These are phyloP conservation scores for Drosophila mauritiana DNA, from an alignment of 1,140 invertebrate species.

Conservation along the genomic window DNA sequence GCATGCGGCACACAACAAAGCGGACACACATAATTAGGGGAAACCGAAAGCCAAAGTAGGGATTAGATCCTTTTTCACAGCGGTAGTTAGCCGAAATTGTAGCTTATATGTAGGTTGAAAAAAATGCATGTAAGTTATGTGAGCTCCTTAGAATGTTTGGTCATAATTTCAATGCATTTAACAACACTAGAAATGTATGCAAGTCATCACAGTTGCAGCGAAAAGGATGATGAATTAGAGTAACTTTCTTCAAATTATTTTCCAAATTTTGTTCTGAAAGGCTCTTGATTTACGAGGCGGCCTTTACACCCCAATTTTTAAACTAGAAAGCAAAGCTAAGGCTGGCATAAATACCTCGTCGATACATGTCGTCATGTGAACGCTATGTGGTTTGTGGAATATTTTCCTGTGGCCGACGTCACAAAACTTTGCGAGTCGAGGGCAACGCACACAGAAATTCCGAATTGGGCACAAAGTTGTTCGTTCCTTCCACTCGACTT, in stretches of 20 bases:
- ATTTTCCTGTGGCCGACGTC: conserved; percentile 41
- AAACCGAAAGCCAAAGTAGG: conserved; percentile 22
- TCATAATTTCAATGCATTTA: too few relatives aligned
- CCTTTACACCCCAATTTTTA: neutral
- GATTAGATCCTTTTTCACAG: conserved; percentile 11
- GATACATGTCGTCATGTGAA: conserved; percentile 27
- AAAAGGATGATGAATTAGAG: too few relatives aligned
- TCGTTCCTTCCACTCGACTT: conserved; percentile 38
- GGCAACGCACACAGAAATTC: conserved; percentile 42
- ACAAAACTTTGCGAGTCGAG: conserved; percentile 24
- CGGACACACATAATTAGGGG: conserved; percentile 73
- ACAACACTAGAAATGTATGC: neutral
- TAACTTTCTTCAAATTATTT: too few relatives aligned
- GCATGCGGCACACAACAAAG: conserved; percentile 52
- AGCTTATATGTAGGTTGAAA: neutral
- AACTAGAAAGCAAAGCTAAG: conserved; percentile 16
- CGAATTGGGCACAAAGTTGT: conserved; percentile 55
- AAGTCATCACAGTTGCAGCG: neutral
- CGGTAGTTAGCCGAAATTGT: neutral
- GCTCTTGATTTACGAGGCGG: conserved; percentile 16
- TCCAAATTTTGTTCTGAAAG: neutral
- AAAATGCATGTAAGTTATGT: neutral
- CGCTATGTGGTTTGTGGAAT: conserved; percentile 3
- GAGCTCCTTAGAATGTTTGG: neutral
- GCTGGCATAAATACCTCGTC: conserved; percentile 15